Conservation (phyloP, 1,140 invertebrate genomes). For the Anastatus disparis region DNA sequence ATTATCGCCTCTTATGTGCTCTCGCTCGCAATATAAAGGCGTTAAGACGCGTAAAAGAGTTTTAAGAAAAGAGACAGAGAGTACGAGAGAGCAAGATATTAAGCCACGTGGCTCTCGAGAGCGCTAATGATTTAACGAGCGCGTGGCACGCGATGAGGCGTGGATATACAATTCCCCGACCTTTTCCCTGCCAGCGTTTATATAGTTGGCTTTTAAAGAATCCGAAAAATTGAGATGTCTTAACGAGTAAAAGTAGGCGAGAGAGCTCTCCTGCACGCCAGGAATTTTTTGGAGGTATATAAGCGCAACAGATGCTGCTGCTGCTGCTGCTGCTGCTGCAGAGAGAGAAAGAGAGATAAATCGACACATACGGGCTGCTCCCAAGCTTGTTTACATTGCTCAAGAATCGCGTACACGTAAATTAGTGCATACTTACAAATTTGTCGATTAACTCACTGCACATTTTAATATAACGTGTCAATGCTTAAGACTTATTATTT, state of each 20-base stretch:
- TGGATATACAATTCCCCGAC: neutral
- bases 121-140: conserved; percentile 37
- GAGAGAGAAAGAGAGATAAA: conserved; percentile 15
- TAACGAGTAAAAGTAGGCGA: neutral
- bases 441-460: too few species aligned
- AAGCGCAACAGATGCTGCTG: neutral
- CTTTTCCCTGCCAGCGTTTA: too few species aligned
- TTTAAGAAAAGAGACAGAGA: neutral
- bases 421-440: conserved; percentile 1
- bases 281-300: conserved; percentile 14
- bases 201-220: too few species aligned
- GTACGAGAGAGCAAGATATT: too few species aligned
- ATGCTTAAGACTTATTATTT: too few species aligned
- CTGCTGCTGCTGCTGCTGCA: too few species aligned
- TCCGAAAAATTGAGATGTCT: conserved; percentile 28
- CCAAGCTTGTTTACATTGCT: conserved; percentile 7
- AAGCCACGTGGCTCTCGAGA: neutral
- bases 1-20: too few species aligned
- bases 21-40: neutral
- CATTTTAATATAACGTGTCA: too few species aligned
- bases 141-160: conserved; percentile 17
- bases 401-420: conserved; percentile 1
- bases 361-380: neutral
- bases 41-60: neutral
- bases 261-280: too few species aligned